These are phyloP conservation scores for Argyra leucocephala DNA, from an alignment of 2,888 invertebrate species.

Conservation along the genomic window DNA sequence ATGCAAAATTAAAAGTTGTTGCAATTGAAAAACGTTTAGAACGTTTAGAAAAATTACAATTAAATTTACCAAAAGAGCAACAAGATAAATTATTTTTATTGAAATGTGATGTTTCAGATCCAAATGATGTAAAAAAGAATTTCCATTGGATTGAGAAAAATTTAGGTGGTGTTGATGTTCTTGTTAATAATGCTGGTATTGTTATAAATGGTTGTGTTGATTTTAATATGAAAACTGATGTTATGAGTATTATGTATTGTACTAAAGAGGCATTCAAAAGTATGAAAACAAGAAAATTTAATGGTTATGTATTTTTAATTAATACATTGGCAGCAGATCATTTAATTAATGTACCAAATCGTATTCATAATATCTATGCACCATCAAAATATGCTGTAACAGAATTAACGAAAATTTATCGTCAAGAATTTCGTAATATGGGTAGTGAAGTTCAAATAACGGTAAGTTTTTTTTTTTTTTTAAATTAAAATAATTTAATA, in stretches of 20 bases:
- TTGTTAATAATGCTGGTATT: conserved; percentile 51
- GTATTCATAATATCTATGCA: conserved; percentile 35
- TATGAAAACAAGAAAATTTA: conserved; percentile 43
- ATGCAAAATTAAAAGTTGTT: not conserved
- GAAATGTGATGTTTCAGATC: conserved; percentile 2
- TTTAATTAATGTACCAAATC: conserved; percentile 24
- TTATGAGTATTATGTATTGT: conserved; percentile 44
- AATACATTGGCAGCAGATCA: conserved; percentile 40
- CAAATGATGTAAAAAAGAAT: not conserved
- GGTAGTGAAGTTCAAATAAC: conserved; percentile 39
- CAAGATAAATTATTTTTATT: not conserved
- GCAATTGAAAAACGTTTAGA: not conserved
- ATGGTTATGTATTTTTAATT: conserved; percentile 47
- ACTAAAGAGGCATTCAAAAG: conserved; percentile 45
- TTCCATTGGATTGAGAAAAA: conserved; percentile 38
- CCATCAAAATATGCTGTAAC: conserved; percentile 38
- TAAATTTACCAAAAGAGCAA: not conserved
- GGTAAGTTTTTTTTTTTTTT: conserved; percentile 27
- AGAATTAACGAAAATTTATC: conserved; percentile 36
- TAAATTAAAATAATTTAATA: too few relatives aligned
- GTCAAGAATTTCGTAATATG: conserved; percentile 36
- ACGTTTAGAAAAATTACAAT: not conserved
- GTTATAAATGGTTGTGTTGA: conserved; percentile 24
- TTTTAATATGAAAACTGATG: conserved; percentile 35
- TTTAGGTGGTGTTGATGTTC: conserved; percentile 48